A percentile compares a stretch with the other conserved stretches of the same genome.
phyloP scores from a whole-genome alignment of 2,113 vertebrate species.

The Malurus cyaneus region DNA sequence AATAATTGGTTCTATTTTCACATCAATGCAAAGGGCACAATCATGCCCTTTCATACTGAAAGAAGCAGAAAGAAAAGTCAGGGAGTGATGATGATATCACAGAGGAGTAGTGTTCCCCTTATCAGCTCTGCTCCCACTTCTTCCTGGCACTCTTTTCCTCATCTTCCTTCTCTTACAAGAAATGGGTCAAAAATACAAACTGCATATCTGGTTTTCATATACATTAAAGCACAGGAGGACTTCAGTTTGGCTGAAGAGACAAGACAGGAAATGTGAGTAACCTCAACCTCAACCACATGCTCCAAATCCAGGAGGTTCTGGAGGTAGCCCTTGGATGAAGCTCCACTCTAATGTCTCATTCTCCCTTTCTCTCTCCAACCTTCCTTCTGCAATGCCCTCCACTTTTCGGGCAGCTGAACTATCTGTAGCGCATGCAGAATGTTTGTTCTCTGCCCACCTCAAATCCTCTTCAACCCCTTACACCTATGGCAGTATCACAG shows the following conservation, averaged over 20 bases:
- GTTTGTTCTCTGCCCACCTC: background rate
- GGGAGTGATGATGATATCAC: background rate
- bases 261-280: background rate
- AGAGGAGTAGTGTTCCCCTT: background rate
- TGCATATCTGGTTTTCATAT: background rate
- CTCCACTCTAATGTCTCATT: background rate
- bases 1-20: constrained; percentile 32
- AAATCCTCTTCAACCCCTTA: background rate
- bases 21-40: background rate
- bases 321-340: background rate
- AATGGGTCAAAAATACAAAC: background rate
- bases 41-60: background rate
- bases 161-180: background rate
- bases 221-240: background rate
- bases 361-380: background rate
- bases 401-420: background rate
- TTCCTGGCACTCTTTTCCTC: background rate
- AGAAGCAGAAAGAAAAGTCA: constrained; percentile 24
- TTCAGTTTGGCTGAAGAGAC: background rate
- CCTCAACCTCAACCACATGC: background rate
- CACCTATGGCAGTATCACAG: background rate
- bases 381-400: background rate
- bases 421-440: background rate
- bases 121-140: background rate
- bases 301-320: background rate